Percentiles rank a stretch among this genome's conserved stretches.
Evolutionary conservation across 2,113 vertebrate genomes (phyloP).

Genomic region (Panthera uncia): DNA sequence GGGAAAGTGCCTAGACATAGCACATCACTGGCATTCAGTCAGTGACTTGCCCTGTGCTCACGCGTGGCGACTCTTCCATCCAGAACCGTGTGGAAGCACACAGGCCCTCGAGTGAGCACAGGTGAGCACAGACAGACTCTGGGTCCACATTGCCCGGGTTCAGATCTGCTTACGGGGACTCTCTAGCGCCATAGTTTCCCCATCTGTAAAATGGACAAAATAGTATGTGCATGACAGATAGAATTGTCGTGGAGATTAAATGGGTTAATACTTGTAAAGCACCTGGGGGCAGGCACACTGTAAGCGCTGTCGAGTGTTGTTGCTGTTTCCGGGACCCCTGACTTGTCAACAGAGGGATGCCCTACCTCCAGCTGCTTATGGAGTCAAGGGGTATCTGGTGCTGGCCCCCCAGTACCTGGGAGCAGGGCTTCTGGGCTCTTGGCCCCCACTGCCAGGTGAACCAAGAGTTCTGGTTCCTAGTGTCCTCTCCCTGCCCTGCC

Average conservation of each 20-base stretch:
- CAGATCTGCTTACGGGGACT: neutral
- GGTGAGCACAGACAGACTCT: neutral
- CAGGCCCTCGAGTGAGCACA: neutral
- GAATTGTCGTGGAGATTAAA: neutral
- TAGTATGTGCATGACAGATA: rapidly evolving
- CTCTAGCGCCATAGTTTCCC: neutral
- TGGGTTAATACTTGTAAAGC: neutral
- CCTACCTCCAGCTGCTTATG: neutral
- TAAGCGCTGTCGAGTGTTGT: rapidly evolving
- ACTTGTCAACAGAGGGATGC: neutral
- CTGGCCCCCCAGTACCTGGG: neutral
- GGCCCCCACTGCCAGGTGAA: neutral
- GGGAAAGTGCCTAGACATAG: neutral
- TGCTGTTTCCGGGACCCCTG: neutral
- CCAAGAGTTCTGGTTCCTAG: neutral
- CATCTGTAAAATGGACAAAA: neutral
- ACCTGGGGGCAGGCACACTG: rapidly evolving
- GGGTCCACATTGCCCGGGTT: neutral
- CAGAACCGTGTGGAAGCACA: neutral
- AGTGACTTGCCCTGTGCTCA: too few relatives aligned
- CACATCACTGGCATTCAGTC: rapidly evolving
- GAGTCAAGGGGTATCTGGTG: neutral
- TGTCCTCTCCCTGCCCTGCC: too few relatives aligned
- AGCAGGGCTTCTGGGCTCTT: neutral
- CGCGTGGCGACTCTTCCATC: neutral